Conservation (phyloP, 1,140 invertebrate genomes). For the Ooceraea biroi region DNA sequence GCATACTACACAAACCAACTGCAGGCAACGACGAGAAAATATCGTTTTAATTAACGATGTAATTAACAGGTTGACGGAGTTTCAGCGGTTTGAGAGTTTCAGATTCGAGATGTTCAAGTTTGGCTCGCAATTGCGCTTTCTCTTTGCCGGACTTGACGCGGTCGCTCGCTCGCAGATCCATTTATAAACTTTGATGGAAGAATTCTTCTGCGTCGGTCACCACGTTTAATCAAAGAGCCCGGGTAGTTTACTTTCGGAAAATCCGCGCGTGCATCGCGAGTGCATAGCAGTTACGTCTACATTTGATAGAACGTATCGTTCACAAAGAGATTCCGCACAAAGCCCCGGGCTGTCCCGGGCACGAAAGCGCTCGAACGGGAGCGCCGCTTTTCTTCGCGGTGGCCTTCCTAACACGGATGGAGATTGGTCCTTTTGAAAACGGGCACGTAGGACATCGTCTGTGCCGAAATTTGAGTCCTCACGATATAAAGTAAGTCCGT, state of each 20-base stretch:
- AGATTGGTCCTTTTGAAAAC: slow-evolving; percentile 65
- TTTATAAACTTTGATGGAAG: background rate
- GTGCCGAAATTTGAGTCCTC: slow-evolving; percentile 42
- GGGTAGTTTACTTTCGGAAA: slow-evolving; percentile 19
- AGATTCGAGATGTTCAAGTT: background rate
- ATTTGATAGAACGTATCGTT: slow-evolving; percentile 51
- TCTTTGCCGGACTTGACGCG: no score
- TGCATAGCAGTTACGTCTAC: slow-evolving; percentile 40
- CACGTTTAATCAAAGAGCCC: slow-evolving; percentile 29
- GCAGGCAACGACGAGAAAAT: background rate
- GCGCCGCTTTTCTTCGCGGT: slow-evolving; percentile 25
- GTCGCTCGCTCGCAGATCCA: background rate
- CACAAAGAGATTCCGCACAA: slow-evolving; percentile 58
- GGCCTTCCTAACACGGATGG: slow-evolving; percentile 46
- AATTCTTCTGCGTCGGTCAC: background rate
- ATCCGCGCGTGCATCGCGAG: slow-evolving; percentile 26
- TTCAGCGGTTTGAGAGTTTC: background rate
- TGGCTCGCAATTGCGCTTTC: background rate
- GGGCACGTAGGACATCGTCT: slow-evolving; percentile 38
- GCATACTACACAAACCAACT: no score
- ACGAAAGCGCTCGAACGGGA: slow-evolving; percentile 43
- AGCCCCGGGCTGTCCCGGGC: slow-evolving; percentile 12
- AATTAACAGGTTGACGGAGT: background rate
- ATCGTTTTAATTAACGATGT: background rate
- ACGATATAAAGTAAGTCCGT: slow-evolving; percentile 37